phyloP scores from a whole-genome alignment of 92 coral and sea anemone species.

The Heliopora coerulea region DNA sequence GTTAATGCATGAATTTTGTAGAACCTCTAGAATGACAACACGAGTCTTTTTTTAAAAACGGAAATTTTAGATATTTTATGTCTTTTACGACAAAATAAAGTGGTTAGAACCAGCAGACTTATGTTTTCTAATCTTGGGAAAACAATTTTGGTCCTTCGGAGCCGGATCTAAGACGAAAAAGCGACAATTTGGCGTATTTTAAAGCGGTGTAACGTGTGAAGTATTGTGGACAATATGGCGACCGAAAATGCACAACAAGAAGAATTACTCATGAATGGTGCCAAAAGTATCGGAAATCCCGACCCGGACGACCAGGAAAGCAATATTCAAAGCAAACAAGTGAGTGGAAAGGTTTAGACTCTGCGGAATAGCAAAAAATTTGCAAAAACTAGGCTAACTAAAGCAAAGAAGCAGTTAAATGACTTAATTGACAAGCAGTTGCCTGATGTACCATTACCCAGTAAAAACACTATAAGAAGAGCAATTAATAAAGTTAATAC shows the following conservation, averaged over 20 bases:
- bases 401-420: slow-evolving; percentile 41
- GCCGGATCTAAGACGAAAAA: slow-evolving; percentile 34
- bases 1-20: no score
- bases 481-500: slow-evolving; percentile 44
- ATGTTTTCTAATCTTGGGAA: no score
- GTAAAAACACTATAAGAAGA: slow-evolving; percentile 52
- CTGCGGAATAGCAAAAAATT: slow-evolving; percentile 38
- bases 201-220: no score
- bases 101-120: no score
- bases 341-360: slow-evolving; percentile 6
- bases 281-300: not conserved
- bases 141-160: slow-evolving; percentile 39
- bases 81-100: no score
- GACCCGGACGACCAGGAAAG: not conserved
- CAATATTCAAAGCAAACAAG: no score
- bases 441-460: slow-evolving; percentile 32
- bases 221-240: not conserved
- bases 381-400: slow-evolving; percentile 26
- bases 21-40: no score
- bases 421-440: slow-evolving; percentile 31
- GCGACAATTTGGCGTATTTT: slow-evolving; percentile 16
- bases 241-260: not conserved
- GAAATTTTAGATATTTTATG: no score
- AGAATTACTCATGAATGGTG: not conserved
- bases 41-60: no score